Evolutionary conservation across 1,140 invertebrate species (phyloP), one percentile per base, ranked within the genome.

Genomic region (Mesaphorura yosii): DNA sequence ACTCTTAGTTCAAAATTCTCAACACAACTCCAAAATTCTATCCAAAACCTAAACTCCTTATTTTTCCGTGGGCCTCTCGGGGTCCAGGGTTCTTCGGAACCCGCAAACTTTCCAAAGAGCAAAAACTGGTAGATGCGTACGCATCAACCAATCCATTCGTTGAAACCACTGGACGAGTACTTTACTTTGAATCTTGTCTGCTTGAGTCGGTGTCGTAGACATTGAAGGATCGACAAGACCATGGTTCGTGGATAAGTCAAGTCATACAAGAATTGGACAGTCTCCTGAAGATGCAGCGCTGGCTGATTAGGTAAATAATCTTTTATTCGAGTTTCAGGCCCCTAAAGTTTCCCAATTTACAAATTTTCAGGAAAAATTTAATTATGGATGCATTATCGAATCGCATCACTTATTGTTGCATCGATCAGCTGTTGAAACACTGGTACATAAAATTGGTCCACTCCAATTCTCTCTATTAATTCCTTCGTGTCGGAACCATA

Each of bases 101-200:
- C 55, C 55, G 45, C 55, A 57, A 52, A 57, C 38, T 57, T 47
- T 57, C 50, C 55, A 46, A 57, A 57, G 55, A 57, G 51, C 55
- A 57, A 57, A 53, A 20, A 25, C 10, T 20, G 23, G 6, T 6
- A 45, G 23, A 31, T 29, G 5, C 10, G 23, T 17, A 14, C 22
- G 41, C 51, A 44, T 46, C 45, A 46, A 25, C 12, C 15, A 23
- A 47, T 20, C 6, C 28, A 22, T 12, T 20, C 28, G n/a, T n/a
- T n/a, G n/a, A 23, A 12, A 25, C 12, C 15, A 6, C 7, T 7
- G 14, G 44, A 47, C 44, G 23, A 20, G 12, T n/a, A n/a, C n/a
- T n/a, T n/a, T n/a, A n/a, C n/a, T n/a, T n/a, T n/a, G 12, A 47
- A 23, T 50, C 17, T 14, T 3, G 34, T 23, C 29, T 17, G 28